Evolutionary conservation across 2,113 vertebrate genomes (phyloP).

Genomic region (Charina bottae): DNA sequence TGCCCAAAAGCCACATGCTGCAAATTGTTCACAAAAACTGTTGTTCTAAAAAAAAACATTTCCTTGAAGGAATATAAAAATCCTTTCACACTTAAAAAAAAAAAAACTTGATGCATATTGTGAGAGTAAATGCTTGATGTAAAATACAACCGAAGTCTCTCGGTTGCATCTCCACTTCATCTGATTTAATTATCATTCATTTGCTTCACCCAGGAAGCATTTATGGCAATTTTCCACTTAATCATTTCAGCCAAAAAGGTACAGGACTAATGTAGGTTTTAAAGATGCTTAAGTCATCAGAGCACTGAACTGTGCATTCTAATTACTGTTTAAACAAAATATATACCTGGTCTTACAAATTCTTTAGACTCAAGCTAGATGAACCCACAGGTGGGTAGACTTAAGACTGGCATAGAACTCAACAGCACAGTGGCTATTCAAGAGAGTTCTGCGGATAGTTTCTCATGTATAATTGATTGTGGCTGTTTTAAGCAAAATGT

Average conservation of each 20-base stretch:
- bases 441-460: constrained; percentile 17
- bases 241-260: constrained; percentile 64
- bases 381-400: fast-evolving
- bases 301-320: constrained; percentile 46
- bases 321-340: constrained; percentile 45
- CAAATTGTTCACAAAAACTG: constrained; percentile 21
- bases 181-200: constrained; percentile 69
- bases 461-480: constrained; percentile 13
- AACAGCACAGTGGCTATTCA: constrained; percentile 2
- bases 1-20: not conserved
- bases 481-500: constrained; percentile 19
- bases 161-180: constrained; percentile 62
- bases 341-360: constrained; percentile 7
- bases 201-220: constrained; percentile 68
- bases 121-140: constrained; percentile 42
- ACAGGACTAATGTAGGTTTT: constrained; percentile 46
- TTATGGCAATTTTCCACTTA: constrained; percentile 69
- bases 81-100: constrained; percentile 50
- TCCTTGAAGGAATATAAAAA: constrained; percentile 30
- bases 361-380: constrained; percentile 17
- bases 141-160: constrained; percentile 38
- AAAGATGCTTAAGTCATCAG: constrained; percentile 46
- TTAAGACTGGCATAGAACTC: not conserved
- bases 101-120: constrained; percentile 36
- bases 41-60: not conserved